Conservation (phyloP, 64 coral and sea anemone species). For the Dendronephthya gigantea region DNA sequence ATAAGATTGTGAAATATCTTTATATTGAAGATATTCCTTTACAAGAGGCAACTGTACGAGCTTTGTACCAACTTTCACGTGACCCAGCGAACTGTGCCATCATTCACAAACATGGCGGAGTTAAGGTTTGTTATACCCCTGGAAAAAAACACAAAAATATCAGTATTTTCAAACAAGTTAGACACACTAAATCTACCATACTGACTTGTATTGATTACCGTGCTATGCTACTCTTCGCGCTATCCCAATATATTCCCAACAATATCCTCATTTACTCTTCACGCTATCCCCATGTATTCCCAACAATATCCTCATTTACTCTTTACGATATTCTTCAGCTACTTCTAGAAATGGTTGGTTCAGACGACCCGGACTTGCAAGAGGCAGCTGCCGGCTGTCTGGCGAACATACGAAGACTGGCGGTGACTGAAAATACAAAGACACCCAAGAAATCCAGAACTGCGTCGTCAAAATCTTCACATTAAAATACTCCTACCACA, state of each 20-base stretch:
- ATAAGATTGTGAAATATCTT: constrained; percentile 60
- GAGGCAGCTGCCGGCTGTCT: constrained; percentile 70
- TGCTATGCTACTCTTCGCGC: too few relatives aligned
- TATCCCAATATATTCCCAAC: too few relatives aligned
- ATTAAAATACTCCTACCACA: not conserved
- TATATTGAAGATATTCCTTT: constrained; percentile 46
- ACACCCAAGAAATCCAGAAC: not conserved
- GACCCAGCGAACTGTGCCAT: constrained; percentile 57
- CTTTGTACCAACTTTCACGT: constrained; percentile 81
- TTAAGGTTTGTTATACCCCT: constrained; percentile 41
- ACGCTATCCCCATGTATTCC: too few relatives aligned
- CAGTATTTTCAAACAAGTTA: not conserved
- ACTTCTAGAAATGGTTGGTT: constrained; percentile 71
- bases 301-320: too few relatives aligned
- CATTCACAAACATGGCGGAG: constrained; percentile 67
- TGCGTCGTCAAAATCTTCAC: not conserved
- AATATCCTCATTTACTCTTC: too few relatives aligned
- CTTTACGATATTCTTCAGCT: constrained; percentile 16
- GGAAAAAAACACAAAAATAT: not conserved
- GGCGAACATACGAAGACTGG: constrained; percentile 56
- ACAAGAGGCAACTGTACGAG: constrained; percentile 61
- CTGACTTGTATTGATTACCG: too few relatives aligned
- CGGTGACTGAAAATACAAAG: constrained; percentile 47
- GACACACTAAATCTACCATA: too few relatives aligned
- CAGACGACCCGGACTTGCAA: constrained; percentile 59